Conservation (phyloP, 2,888 invertebrate genomes). For the Macaria notata region DNA sequence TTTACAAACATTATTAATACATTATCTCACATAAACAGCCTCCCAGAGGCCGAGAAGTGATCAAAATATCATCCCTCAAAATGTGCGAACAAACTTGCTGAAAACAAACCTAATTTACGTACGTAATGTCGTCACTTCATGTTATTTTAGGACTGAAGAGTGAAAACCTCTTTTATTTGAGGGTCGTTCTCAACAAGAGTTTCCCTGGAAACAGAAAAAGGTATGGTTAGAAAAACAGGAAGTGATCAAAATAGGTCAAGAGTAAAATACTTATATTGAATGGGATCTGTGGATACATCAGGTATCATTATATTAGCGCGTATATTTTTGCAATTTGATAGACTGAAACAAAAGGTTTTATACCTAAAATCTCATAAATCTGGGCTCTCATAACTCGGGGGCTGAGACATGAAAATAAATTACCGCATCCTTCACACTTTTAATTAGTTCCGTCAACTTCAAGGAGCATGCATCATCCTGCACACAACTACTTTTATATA, state of each 20-base stretch:
- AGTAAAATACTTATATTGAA: no score
- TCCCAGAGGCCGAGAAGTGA: constrained; percentile 29
- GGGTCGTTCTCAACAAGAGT: no score
- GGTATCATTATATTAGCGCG: no score
- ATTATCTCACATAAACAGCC: constrained; percentile 32
- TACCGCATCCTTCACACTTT: constrained; percentile 53
- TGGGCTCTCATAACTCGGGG: constrained; percentile 11
- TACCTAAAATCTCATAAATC: no score
- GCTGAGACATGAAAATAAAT: constrained; percentile 42
- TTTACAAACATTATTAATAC: constrained; percentile 29
- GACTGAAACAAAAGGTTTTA: no score
- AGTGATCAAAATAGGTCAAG: no score
- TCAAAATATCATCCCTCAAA: constrained; percentile 31
- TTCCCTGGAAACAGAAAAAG: constrained; percentile 1
- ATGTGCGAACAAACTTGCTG: constrained; percentile 32
- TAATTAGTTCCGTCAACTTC: constrained; percentile 55
- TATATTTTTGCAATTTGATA: no score
- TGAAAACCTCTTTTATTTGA: constrained; percentile 49
- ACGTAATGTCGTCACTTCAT: constrained; percentile 44
- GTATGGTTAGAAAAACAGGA: not conserved
- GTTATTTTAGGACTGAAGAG: constrained; percentile 68
- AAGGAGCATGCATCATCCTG: constrained; percentile 50
- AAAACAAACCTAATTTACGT: constrained; percentile 32
- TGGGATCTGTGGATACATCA: no score
- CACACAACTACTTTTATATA: constrained; percentile 44